Evolutionary conservation across 2,113 vertebrate species (phyloP), one percentile per base, ranked within the genome.

Genomic region (Capreolus pygargus): DNA sequence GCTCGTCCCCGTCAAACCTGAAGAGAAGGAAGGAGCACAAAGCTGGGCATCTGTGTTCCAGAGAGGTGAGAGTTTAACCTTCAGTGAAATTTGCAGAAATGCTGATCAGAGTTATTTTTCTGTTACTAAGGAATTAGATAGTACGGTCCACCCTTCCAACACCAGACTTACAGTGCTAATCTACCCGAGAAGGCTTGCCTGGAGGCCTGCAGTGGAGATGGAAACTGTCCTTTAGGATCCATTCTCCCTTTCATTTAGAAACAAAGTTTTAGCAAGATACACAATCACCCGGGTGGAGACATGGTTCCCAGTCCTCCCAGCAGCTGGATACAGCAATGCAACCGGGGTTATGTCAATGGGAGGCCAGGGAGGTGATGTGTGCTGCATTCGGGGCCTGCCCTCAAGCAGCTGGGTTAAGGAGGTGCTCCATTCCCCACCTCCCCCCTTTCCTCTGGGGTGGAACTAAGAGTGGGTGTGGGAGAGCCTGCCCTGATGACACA

Each of bases 1-100:
- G 99, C 9, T 99, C 99, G 39, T 99, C 99, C 14, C 99, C 99
- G 54, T 99, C 99, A 97, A 99, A 99, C 97, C 99, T 99, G 67
- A 14, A 33, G 70, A 90, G 60, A 47, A 30, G 30, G 64, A 79
- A 27, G 27, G 17, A 47, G 45, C 61, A 82, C 43, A 79, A 11
- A 33, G 85, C 6, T 61, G 25, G 87, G 36, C 5, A 58, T 14
- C 17, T 4, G 33, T 39, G 13, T 91, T 50, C 39, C 3, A 55
- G 52, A 74, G 47, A 39, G 19, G 15, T 30, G 74, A 39, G 45
- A 86, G n/a, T 21, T 86, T 93, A 82, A 76, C 52, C 12, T 33
- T 43, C 13, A 78, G 13, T 33, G 21, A 50, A 50, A 67, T 19
- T 54, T 81, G n/a, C 33, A 45, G 84, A 79, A 81, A 36, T 19